Evolutionary conservation across 2,888 invertebrate genomes (phyloP).

Genomic region (Napeogenes sylphis): DNA sequence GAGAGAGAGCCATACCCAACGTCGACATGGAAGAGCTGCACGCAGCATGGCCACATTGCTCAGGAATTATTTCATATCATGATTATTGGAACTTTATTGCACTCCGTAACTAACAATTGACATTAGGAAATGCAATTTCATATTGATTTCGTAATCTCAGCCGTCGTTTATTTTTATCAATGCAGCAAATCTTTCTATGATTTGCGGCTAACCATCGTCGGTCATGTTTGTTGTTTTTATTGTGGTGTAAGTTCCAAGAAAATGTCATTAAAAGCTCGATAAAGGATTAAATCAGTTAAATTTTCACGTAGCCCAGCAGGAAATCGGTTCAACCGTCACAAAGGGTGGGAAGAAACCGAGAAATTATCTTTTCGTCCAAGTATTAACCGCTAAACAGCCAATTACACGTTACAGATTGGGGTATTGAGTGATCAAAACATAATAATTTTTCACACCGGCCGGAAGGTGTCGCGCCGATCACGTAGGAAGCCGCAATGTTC

Average conservation of each 20-base stretch:
- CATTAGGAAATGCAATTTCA: conserved; percentile 78
- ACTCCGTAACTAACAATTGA: conserved; percentile 78
- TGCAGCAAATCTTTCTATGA: conserved; percentile 76
- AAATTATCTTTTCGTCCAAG: conserved; percentile 71
- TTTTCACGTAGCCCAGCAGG: conserved; percentile 73
- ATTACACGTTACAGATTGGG: conserved; percentile 72
- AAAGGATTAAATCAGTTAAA: conserved; percentile 71
- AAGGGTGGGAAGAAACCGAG: conserved; percentile 74
- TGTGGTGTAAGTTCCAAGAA: conserved; percentile 63
- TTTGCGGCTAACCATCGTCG: conserved; percentile 73
- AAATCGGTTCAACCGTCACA: conserved; percentile 72
- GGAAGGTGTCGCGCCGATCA: conserved; percentile 70
- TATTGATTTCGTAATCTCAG: conserved; percentile 75
- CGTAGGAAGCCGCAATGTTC: conserved; percentile 61
- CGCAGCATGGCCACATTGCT: conserved; percentile 59
- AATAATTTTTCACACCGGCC: conserved; percentile 72
- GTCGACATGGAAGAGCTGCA: conserved; percentile 44
- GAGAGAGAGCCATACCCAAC: conserved; percentile 48
- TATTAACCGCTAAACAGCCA: conserved; percentile 73
- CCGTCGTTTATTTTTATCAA: conserved; percentile 74
- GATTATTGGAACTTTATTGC: conserved; percentile 79
- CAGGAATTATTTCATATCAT: conserved; percentile 76
- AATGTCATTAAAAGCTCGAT: conserved; percentile 75
- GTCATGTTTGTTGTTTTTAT: conserved; percentile 64
- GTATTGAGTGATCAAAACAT: conserved; percentile 74